Conservation (phyloP, 2,113 vertebrate genomes). For the Heptranchias perlo region DNA sequence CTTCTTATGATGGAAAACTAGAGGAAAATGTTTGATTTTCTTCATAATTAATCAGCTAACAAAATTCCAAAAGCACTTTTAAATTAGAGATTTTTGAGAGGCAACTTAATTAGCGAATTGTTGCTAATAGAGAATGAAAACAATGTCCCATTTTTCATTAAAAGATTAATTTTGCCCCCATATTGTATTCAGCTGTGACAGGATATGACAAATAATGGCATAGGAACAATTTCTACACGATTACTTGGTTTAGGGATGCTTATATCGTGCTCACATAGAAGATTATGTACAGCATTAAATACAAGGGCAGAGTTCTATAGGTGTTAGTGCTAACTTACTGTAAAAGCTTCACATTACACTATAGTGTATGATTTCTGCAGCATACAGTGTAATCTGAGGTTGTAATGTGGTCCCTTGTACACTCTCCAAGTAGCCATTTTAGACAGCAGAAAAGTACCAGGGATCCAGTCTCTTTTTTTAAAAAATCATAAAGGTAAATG, state of each 20-base stretch:
- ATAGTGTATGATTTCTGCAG: too few relatives aligned
- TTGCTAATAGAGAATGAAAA: not conserved
- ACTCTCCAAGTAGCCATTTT: too few relatives aligned
- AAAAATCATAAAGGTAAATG: too few relatives aligned
- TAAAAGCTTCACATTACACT: too few relatives aligned
- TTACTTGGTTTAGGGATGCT: not conserved
- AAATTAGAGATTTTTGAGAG: not conserved
- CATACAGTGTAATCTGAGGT: too few relatives aligned
- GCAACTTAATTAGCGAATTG: not conserved
- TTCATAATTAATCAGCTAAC: not conserved
- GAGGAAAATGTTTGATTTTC: not conserved
- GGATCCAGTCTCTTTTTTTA: too few relatives aligned
- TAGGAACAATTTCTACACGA: not conserved
- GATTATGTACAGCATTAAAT: not conserved
- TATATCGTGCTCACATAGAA: not conserved
- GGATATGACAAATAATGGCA: not conserved
- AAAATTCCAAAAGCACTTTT: not conserved
- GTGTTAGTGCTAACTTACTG: too few relatives aligned
- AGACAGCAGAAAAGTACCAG: too few relatives aligned
- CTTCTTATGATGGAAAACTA: not conserved
- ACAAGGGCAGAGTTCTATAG: too few relatives aligned
- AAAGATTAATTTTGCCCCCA: not conserved
- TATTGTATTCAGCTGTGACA: not conserved
- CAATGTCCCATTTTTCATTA: not conserved
- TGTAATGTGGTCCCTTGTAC: too few relatives aligned